Evolutionary conservation across 2,797 vertebrate species (phyloP), one percentile per base, ranked within the genome.

Genomic region (Petrocephalus schoutedeni): DNA sequence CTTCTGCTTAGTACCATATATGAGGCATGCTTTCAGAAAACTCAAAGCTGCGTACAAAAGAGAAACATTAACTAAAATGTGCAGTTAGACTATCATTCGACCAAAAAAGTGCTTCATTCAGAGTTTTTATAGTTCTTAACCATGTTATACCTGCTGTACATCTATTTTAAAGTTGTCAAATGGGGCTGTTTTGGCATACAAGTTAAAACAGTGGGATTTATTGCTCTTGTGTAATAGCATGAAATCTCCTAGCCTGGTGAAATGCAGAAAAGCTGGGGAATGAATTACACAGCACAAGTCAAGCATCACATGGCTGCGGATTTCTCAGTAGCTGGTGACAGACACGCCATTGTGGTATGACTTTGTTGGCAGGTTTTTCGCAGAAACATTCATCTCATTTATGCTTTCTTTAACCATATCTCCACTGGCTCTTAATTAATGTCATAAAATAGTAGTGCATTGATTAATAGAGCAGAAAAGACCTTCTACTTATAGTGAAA

Each of bases 381-480:
- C 32, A 74, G 41, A 74, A 41, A 41, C 67, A 36, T 74, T 14
- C 7, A 14, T 2, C 67, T 28, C 61, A 14, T 67, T 67, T 4
- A 32, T 74, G 67, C 67, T 41, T 74, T 88, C 91, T 90, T 93
- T 91, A 92, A 92, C 94, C 92, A 91, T 19, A 87, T 59, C 89
- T 83, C 89, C 91, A 49, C 21, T n/a, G 51, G 74, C 19, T 83
- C 74, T 87, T 59, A 14, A 91, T 94, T 94, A 91, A 91, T 93
- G 88, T 93, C 92, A 57, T 87, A 56, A 91, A 90, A 94, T 94
- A 92, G 91, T 93, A 90, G 89, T 90, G 93, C 93, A 94, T 92
- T 91, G 92, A 94, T 93, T 93, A 92, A 93, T 91, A 92, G 92
- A 89, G 89, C 89, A 89, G 92, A 90, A 93, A 64, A 87, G 91